Evolutionary conservation across 2,113 vertebrate genomes (phyloP).

Genomic region (Planiliza haematocheilus): DNA sequence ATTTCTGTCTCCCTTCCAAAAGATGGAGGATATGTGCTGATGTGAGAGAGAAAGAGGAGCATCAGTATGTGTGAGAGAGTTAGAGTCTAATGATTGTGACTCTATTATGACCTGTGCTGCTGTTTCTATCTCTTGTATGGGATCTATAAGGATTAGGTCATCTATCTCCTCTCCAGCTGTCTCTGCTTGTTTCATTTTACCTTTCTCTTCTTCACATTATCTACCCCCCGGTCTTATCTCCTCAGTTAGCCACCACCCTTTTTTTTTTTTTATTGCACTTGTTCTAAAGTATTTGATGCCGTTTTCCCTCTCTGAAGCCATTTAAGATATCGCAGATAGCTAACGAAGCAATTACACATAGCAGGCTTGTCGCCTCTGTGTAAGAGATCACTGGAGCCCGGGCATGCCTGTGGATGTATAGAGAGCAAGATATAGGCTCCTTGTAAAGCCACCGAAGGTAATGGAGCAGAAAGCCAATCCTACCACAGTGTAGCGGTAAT

Average conservation of each 20-base stretch:
- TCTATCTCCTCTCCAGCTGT: slow-evolving; percentile 21
- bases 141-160: slow-evolving; percentile 40
- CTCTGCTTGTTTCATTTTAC: slow-evolving; percentile 40
- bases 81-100: slow-evolving; percentile 47
- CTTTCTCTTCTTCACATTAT: slow-evolving; percentile 7
- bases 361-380: slow-evolving; percentile 50
- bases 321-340: slow-evolving; percentile 61
- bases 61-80: background rate
- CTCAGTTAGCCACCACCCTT: slow-evolving; percentile 21
- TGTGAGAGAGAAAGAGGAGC: background rate
- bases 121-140: slow-evolving; percentile 27
- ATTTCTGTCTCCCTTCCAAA: slow-evolving; percentile 37
- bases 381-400: slow-evolving; percentile 54
- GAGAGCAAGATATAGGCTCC: slow-evolving; percentile 46
- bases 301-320: slow-evolving; percentile 58
- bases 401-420: slow-evolving; percentile 56
- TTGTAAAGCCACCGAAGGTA: slow-evolving; percentile 64
- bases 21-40: slow-evolving; percentile 36
- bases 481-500: slow-evolving; percentile 62
- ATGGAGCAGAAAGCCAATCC: slow-evolving; percentile 79
- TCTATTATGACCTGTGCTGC: slow-evolving; percentile 42
- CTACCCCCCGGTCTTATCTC: slow-evolving; percentile 9
- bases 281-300: slow-evolving; percentile 34
- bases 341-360: slow-evolving; percentile 74
- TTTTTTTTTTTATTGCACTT: slow-evolving; percentile 45